Evolutionary conservation across 2,113 vertebrate genomes (phyloP).

Genomic region (Myxocyprinus asiaticus): DNA sequence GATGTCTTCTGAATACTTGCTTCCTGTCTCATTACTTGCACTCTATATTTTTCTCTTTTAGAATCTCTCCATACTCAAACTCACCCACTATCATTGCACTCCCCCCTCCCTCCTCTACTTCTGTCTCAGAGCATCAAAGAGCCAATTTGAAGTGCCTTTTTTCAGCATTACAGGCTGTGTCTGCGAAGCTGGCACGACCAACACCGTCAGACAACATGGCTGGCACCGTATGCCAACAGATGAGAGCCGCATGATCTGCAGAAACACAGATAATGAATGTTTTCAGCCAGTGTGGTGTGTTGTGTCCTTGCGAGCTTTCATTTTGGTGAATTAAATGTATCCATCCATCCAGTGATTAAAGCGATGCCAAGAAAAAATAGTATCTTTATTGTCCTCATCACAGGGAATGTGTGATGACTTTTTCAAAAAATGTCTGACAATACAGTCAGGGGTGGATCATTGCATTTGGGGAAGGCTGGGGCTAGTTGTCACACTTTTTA

Average conservation of each 20-base stretch:
- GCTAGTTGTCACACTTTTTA: no score
- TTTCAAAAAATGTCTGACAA: background rate
- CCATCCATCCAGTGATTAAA: background rate
- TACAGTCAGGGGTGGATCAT: background rate
- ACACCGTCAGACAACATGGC: conserved; percentile 2
- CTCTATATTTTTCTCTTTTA: background rate
- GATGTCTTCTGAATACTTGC: background rate
- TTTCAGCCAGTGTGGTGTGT: background rate
- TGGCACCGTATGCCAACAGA: conserved; percentile 30
- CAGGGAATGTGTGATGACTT: background rate
- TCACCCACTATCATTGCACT: background rate
- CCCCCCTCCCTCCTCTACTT: conserved; percentile 20
- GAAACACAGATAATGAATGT: conserved; percentile 23
- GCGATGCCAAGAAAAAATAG: background rate
- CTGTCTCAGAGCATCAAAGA: conserved; percentile 35
- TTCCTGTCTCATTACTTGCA: background rate
- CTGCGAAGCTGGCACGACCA: conserved; percentile 27
- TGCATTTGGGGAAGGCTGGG: no score
- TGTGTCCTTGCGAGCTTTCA: conserved; percentile 9
- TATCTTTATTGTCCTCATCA: background rate
- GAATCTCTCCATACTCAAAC: background rate
- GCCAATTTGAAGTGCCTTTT: conserved; percentile 31
- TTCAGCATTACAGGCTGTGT: conserved; percentile 4
- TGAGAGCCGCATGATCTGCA: conserved; percentile 25
- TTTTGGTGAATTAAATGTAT: conserved; percentile 18